phyloP scores from a whole-genome alignment of 2,113 vertebrate genomes.

The Oxyruncus cristatus region DNA sequence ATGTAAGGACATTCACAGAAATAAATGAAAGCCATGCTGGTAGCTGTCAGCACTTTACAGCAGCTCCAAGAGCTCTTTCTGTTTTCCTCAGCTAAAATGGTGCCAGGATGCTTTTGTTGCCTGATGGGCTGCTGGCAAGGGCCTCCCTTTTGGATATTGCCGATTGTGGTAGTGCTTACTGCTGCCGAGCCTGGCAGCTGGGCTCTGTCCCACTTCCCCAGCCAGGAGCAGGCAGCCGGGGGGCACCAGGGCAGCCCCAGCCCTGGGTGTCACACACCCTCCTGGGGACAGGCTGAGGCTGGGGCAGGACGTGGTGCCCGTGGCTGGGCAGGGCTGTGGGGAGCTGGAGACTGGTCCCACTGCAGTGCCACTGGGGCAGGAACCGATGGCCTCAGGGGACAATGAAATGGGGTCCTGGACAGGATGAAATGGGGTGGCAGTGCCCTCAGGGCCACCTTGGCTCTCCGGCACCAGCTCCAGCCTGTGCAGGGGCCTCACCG shows the following conservation, averaged over 20 bases:
- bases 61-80: background rate
- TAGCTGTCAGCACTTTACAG: background rate
- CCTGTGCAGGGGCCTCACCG: fast-evolving
- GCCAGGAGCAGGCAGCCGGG: background rate
- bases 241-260: background rate
- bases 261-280: background rate
- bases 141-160: background rate
- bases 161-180: background rate
- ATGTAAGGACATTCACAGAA: background rate
- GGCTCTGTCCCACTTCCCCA: fast-evolving
- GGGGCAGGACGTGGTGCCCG: fast-evolving
- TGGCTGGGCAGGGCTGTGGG: background rate
- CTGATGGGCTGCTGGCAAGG: background rate
- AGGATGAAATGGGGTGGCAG: background rate
- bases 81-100: background rate
- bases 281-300: no score
- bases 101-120: constrained; percentile 19
- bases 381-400: background rate
- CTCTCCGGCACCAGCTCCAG: fast-evolving
- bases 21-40: background rate
- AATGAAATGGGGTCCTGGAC: background rate
- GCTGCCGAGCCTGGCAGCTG: background rate
- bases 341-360: background rate
- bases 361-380: fast-evolving
- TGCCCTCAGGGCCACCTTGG: background rate